These are phyloP conservation scores for Melitaea cinxia DNA, from an alignment of 1,140 invertebrate genomes.

Conservation along the genomic window DNA sequence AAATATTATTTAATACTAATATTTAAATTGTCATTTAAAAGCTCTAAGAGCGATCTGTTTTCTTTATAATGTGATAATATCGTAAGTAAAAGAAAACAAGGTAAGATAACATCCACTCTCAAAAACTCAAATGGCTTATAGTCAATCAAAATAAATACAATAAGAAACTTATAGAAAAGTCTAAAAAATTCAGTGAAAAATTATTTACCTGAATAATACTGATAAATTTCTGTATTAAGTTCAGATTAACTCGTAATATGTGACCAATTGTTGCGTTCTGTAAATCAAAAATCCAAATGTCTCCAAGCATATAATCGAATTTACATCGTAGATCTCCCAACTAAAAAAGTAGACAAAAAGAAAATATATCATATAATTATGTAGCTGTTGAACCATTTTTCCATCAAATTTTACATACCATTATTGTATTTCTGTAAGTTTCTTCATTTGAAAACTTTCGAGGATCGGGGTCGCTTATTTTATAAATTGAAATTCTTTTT, in stretches of 20 bases:
- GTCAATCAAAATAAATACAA: too few relatives aligned
- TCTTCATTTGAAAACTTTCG: constrained; percentile 41
- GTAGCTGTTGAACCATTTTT: too few relatives aligned
- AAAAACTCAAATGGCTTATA: too few relatives aligned
- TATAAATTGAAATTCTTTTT: constrained; percentile 47
- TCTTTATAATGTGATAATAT: too few relatives aligned
- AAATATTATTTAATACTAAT: too few relatives aligned
- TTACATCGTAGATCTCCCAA: constrained; percentile 54
- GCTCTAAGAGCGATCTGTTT: too few relatives aligned
- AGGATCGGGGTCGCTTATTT: constrained; percentile 43
- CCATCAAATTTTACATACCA: constrained; percentile 38
- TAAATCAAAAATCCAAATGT: constrained; percentile 64
- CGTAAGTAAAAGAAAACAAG: too few relatives aligned
- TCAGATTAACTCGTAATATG: constrained; percentile 49
- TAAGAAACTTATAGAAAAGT: too few relatives aligned
- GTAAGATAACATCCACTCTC: too few relatives aligned
- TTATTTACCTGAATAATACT: constrained; percentile 59
- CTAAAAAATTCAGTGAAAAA: too few relatives aligned
- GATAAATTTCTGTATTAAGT: constrained; percentile 49
- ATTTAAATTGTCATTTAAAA: too few relatives aligned
- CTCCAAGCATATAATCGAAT: constrained; percentile 57
- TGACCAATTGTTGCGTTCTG: constrained; percentile 51
- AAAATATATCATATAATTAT: too few relatives aligned
- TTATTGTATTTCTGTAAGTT: constrained; percentile 49
- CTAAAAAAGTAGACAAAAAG: constrained; percentile 39